These are phyloP conservation scores for Eremophila alpestris DNA, from an alignment of 2,797 vertebrate species.

Conservation along the genomic window DNA sequence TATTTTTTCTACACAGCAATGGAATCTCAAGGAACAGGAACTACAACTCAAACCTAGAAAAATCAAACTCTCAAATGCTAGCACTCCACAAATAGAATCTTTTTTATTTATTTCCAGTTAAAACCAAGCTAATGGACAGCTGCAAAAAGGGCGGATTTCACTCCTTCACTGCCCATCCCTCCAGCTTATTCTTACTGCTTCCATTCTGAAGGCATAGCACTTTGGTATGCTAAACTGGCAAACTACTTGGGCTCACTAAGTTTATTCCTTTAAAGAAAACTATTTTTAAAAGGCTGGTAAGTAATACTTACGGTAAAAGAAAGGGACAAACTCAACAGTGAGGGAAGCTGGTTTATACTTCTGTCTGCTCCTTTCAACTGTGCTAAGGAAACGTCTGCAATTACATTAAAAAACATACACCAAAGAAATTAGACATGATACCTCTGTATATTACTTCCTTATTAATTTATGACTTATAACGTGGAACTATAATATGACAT, in stretches of 20 bases:
- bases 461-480: background rate
- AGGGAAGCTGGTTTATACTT: constrained; percentile 95
- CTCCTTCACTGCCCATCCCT: background rate
- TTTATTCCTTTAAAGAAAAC: background rate
- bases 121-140: background rate
- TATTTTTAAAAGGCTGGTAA: background rate
- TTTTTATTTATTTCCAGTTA: background rate
- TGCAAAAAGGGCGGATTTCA: background rate
- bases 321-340: constrained; percentile 96
- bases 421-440: background rate
- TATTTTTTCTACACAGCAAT: background rate
- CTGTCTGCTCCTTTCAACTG: constrained; percentile 93
- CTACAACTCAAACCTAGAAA: background rate
- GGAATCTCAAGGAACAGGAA: background rate
- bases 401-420: constrained; percentile 27
- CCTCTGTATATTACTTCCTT: background rate
- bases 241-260: background rate
- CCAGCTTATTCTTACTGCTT: background rate
- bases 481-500: background rate
- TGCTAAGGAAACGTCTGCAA: constrained; percentile 84
- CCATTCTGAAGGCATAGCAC: background rate
- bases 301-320: constrained; percentile 95
- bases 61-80: background rate
- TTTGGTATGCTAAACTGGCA: background rate
- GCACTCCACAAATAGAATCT: background rate